These are phyloP conservation scores for Phrixothrix hirtus DNA, from an alignment of 2,888 invertebrate species.

Conservation along the genomic window DNA sequence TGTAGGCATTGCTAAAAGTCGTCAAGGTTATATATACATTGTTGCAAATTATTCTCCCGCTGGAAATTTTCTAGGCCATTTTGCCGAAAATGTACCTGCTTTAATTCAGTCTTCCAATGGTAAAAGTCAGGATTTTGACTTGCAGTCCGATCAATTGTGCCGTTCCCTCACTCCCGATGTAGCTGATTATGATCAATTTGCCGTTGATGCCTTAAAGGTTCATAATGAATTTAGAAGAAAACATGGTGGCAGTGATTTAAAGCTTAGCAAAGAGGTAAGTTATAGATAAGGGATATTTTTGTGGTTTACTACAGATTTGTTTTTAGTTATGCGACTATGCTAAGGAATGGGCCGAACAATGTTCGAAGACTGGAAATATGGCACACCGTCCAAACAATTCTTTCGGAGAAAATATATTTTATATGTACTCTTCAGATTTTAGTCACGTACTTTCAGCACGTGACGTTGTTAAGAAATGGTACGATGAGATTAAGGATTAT, in stretches of 20 bases:
- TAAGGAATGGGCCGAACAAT: slow-evolving; percentile 72
- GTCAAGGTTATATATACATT: slow-evolving; percentile 77
- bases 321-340: slow-evolving; percentile 64
- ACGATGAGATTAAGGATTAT: slow-evolving; percentile 62
- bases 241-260: slow-evolving; percentile 62
- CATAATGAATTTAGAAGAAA: slow-evolving; percentile 66
- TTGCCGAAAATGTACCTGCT: slow-evolving; percentile 73
- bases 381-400: slow-evolving; percentile 67
- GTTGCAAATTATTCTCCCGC: slow-evolving; percentile 91
- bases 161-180: slow-evolving; percentile 33
- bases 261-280: slow-evolving; percentile 59
- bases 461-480: slow-evolving; percentile 64
- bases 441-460: slow-evolving; percentile 58
- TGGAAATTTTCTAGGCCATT: slow-evolving; percentile 82
- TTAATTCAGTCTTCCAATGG: slow-evolving; percentile 27
- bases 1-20: slow-evolving; percentile 68
- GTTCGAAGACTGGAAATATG: slow-evolving; percentile 67
- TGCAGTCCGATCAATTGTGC: no score
- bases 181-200: slow-evolving; percentile 48
- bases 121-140: slow-evolving; percentile 1
- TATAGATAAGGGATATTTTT: no score
- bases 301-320: no score
- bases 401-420: slow-evolving; percentile 67
- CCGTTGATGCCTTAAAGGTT: slow-evolving; percentile 59
- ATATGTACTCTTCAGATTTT: slow-evolving; percentile 61